Base-by-base conservation (phyloP, 1,140 invertebrate genomes). In the Yoshiicerus persimilis region DNA sequence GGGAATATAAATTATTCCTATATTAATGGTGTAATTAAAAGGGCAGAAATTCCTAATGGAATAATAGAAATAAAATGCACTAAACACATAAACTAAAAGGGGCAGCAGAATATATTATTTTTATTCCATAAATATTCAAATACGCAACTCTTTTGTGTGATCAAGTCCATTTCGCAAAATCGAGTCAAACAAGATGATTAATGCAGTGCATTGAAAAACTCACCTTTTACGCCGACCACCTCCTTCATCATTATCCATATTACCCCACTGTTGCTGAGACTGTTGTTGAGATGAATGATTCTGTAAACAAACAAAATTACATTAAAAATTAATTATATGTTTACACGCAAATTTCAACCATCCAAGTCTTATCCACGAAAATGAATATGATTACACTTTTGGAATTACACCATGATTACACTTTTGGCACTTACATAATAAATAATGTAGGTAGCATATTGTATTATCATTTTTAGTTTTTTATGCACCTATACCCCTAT, bases 221-320 rank as follows among this genome's bases (percentile, higher is more conserved):
- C 64, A 90, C 89, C 89, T 90, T 86, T 90, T 90, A 10, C 89
- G 89, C 16, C 89, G 87, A 30, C 89, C 89, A 27, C 89, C 89
- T 25, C 89, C 89, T 47, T 90, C 89, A 56, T 90, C 89, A 87
- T 90, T 90, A 47, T 90, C 89, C 86, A 88, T 88, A 38, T 39
- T 90, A 47, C 87, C 87, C 87, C 87, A 88, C 77, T 88, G 86
- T 56, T 87, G 87, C 86, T 90, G 89, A 25, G 86, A 84, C 62
- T 88, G 87, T 88, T 66, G 84, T 38, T 88, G 89, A 27, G 87
- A 83, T 56, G 89, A 84, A 86, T 90, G 89, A 75, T 90, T 90
- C 89, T 90, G 86, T 34, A 86, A 86, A 87, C 34, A 80, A 86
- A 86, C 41, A n/a, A 70, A 56, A 87, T 39, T 23, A 80, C 75